Evolutionary conservation across 2,113 vertebrate species (phyloP), one percentile per base, ranked within the genome.

Genomic region (Oreochromis niloticus): DNA sequence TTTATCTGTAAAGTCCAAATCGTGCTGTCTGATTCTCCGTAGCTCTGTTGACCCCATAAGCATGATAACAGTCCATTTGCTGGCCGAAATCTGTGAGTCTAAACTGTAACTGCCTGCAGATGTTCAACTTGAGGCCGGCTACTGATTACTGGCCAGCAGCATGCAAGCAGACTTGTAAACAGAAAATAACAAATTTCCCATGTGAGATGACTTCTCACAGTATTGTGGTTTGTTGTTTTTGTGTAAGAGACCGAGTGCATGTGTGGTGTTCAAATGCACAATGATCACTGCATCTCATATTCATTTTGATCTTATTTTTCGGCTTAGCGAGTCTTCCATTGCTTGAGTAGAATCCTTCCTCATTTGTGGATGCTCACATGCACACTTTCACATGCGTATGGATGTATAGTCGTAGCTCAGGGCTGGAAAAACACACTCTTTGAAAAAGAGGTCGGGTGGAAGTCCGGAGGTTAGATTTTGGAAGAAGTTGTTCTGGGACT

Each of bases 401-500:
- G 59, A 88, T 41, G 36, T 52, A 39, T 4, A 68, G 73, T 59
- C 5, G 2, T 2, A 81, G 85, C 86, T 63, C 68, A 11, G 14
- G 22, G 84, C 52, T 85, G 14, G 52, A n/a, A 66, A 73, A 83
- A 83, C 48, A 24, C 66, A 34, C 80, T 81, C 66, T 94, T 89
- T 90, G 82, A 90, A 92, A 93, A 94, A 71, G 85, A 91, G 92
- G 91, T 92, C 81, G 52, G 54, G 75, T 90, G 89, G 90, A 94
- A 92, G 89, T 94, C 93, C 88, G 87, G 87, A 59, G 85, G 90
- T 92, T 89, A 87, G 71, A 86, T 81, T 89, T 92, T 90, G 57
- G 91, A 89, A 83, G 88, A 92, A 73, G 85, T 88, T 93, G 87
- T 94, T 95, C 83, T 89, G 94, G 88, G 94, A 96, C 90, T 93